Conservation (phyloP, 1,140 invertebrate species). For the Steinernema khuongi region DNA sequence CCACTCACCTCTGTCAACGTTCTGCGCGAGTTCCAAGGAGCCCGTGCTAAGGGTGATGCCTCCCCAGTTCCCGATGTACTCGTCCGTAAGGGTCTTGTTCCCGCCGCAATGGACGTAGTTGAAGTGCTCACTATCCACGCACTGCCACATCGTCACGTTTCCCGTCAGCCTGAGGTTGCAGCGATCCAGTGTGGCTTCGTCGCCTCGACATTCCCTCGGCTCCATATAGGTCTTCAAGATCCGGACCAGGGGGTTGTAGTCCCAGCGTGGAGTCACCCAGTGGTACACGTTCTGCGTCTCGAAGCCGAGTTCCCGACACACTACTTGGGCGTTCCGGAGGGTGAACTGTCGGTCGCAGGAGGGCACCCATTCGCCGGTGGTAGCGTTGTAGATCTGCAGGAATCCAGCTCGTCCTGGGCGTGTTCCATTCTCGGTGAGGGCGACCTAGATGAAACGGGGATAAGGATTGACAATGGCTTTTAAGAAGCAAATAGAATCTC, state of each 20-base stretch:
- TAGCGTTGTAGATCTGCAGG: conserved; percentile 86
- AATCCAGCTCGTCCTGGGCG: conserved; percentile 66
- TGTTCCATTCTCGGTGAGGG: conserved; percentile 58
- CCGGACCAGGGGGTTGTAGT: conserved; percentile 59
- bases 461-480: no score
- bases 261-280: conserved; percentile 60
- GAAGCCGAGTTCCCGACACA: conserved; percentile 85
- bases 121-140: conserved; percentile 75
- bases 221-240: conserved; percentile 88
- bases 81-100: conserved; percentile 27
- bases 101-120: conserved; percentile 85
- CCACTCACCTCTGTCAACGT: conserved; percentile 17
- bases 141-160: conserved; percentile 71
- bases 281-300: conserved; percentile 78
- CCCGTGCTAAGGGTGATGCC: conserved; percentile 83
- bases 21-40: conserved; percentile 70
- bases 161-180: conserved; percentile 75
- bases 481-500: conserved; percentile 40
- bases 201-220: conserved; percentile 75
- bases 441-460: no score
- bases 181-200: conserved; percentile 75
- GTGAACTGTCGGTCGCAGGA: conserved; percentile 91
- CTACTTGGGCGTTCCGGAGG: conserved; percentile 82
- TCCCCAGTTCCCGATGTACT: conserved; percentile 79
- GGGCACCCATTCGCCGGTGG: conserved; percentile 89